Evolutionary conservation across 92 coral and sea anemone species (phyloP).

Genomic region (Phenganax stokvisi): DNA sequence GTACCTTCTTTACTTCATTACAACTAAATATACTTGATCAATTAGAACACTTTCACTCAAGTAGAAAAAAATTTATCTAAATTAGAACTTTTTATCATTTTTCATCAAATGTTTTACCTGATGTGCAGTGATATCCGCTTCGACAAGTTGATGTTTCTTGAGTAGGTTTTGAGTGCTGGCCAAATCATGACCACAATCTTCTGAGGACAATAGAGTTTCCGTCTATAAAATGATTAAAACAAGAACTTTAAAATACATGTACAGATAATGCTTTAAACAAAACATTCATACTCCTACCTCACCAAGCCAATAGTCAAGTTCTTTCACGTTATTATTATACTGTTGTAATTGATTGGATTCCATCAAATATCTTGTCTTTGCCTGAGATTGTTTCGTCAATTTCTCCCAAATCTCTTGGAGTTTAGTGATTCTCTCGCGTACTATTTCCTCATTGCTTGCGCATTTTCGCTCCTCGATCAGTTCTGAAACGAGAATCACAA

Average conservation of each 20-base stretch:
- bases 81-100: too few relatives aligned
- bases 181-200: conserved; percentile 91
- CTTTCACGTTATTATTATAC: conserved; percentile 90
- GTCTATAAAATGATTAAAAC: conserved; percentile 47
- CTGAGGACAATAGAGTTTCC: conserved; percentile 80
- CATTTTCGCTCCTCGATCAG: conserved; percentile 88
- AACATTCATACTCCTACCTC: conserved; percentile 55
- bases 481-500: conserved; percentile 40
- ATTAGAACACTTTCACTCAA: background rate
- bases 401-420: conserved; percentile 76
- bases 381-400: conserved; percentile 64
- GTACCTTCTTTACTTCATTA: background rate
- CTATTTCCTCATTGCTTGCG: conserved; percentile 83
- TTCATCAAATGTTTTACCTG: conserved; percentile 50
- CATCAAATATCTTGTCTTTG: conserved; percentile 78
- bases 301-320: conserved; percentile 91
- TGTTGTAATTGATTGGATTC: conserved; percentile 92
- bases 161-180: conserved; percentile 94
- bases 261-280: background rate
- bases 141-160: conserved; percentile 94
- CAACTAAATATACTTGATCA: background rate
- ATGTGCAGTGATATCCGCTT: conserved; percentile 93
- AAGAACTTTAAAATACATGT: background rate
- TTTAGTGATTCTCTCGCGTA: conserved; percentile 87
- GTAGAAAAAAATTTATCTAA: too few relatives aligned